A percentile compares a stretch with the other conserved stretches of the same genome.
phyloP scores from a whole-genome alignment of 2,797 vertebrate species.

The Hylomyscus alleni region DNA sequence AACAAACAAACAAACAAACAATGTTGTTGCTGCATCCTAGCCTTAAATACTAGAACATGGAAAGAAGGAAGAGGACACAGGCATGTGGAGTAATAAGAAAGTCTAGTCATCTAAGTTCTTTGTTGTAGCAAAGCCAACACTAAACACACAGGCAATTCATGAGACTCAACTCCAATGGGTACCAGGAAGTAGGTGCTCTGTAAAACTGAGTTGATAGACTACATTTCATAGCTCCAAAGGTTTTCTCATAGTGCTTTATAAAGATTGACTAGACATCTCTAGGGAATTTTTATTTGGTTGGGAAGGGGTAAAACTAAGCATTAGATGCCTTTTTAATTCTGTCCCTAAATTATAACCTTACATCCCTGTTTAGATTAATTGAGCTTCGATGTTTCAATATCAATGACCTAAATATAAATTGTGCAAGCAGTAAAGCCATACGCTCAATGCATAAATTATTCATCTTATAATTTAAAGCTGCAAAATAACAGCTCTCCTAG shows the following conservation, averaged over 20 bases:
- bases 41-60: not conserved
- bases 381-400: not conserved
- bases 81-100: not conserved
- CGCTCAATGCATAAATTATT: not conserved
- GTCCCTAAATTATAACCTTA: not conserved
- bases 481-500: not conserved
- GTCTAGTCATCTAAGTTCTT: not conserved
- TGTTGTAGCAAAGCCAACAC: not conserved
- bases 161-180: fast-evolving
- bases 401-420: conserved; percentile 4
- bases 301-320: not conserved
- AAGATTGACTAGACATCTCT: not conserved
- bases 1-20: not conserved
- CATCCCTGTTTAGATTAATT: not conserved
- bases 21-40: not conserved
- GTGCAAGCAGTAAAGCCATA: not conserved
- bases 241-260: not conserved
- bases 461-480: conserved; percentile 13
- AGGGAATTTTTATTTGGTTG: not conserved
- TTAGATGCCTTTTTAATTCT: not conserved
- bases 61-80: not conserved
- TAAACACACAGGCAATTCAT: not conserved
- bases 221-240: not conserved
- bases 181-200: fast-evolving
- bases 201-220: not conserved